A percentile compares a stretch with the other conserved stretches of the same genome.
These are phyloP conservation scores for Tachystola acroxantha DNA, from an alignment of 2,888 invertebrate genomes.

Conservation along the genomic window DNA sequence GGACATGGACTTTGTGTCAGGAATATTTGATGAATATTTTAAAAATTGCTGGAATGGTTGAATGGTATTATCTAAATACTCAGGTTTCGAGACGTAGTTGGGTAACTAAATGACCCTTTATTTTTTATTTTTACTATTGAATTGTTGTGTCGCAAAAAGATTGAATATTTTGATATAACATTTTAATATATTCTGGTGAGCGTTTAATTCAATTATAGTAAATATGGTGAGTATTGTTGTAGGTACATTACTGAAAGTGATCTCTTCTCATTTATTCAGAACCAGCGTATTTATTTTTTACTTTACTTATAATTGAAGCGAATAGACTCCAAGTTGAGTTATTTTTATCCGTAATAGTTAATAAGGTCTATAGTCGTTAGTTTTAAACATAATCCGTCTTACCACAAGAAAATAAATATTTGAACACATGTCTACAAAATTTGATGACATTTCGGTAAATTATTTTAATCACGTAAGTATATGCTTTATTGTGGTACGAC, in stretches of 20 bases:
- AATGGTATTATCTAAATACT: too few relatives aligned
- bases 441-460: too few relatives aligned
- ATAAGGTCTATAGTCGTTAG: slow-evolving; percentile 4
- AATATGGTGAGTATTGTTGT: not conserved
- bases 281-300: not conserved
- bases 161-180: slow-evolving; percentile 21
- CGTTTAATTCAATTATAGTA: slow-evolving; percentile 1
- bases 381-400: slow-evolving; percentile 9
- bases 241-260: slow-evolving; percentile 5
- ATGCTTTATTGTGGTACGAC: too few relatives aligned
- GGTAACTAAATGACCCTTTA: too few relatives aligned
- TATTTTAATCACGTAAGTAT: too few relatives aligned
- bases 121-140: slow-evolving; percentile 2
- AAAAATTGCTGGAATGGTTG: too few relatives aligned
- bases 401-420: too few relatives aligned
- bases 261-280: slow-evolving; percentile 7
- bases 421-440: too few relatives aligned
- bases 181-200: slow-evolving; percentile 10
- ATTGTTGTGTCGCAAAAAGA: slow-evolving; percentile 7
- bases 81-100: too few relatives aligned
- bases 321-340: not conserved
- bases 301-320: not conserved
- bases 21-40: too few relatives aligned
- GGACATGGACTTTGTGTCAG: too few relatives aligned
- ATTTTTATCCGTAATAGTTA: not conserved